Base-by-base conservation (phyloP, 2,797 vertebrate genomes). In the Pseudochromis fuscus region DNA sequence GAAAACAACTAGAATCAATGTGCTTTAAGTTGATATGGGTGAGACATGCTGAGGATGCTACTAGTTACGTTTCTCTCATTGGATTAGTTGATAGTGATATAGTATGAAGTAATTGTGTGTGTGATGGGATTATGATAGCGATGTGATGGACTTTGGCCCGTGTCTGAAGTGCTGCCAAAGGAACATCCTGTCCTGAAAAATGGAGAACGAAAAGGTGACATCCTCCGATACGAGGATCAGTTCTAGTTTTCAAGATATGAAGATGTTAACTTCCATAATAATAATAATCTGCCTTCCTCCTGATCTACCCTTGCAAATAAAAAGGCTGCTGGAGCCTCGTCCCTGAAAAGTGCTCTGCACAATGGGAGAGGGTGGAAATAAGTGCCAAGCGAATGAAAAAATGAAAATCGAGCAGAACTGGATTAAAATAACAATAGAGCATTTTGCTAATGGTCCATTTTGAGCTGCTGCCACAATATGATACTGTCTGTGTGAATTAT, bases 351-450 rank as follows among this genome's bases (percentile, higher is more conserved):
- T 79, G 27, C 37, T 52, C 16, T 31, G 25, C 51, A 77, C 45
- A 82, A 68, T 63, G 11, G 33, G 24, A 64, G 60, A 48, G 72
- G 46, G 27, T 45, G 50, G 3, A 9, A 38, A 69, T 76, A 83
- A 72, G 21, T 77, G 74, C 31, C 27, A 61, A 46, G 72, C 57
- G 59, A 52, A 68, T 44, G 62, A 18, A 58, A 64, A 65, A 49
- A 4, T 28, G 23, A 52, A 75, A 84, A 75, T 67, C 30, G 49
- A 77, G 53, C 40, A 10, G 55, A 81, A 73, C 4, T 58, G 69
- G 75, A 89, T 86, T 87, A 79, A 80, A 85, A 79, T 83, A 81
- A 86, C 71, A 88, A 84, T 74, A 57, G 62, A 55, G 33, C 72
- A n/a, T 75, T 86, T 78, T 72, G 65, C 64, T 85, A 81, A 88